phyloP scores from a whole-genome alignment of 2,113 vertebrate species.

The Catharus bicknelli region DNA sequence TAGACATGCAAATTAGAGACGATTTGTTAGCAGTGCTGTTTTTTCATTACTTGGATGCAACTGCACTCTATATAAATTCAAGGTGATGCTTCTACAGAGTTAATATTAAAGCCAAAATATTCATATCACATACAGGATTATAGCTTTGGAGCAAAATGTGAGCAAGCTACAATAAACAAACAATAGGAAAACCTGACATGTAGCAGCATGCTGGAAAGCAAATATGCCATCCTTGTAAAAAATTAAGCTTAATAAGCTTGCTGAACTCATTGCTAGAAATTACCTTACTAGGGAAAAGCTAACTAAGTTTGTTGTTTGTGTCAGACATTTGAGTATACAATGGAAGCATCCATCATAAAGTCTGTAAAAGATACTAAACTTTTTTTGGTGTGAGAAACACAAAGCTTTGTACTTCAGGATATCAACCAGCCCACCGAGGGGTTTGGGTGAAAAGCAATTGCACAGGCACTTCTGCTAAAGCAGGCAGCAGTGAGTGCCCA shows the following conservation, averaged over 20 bases:
- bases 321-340: background rate
- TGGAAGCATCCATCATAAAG: background rate
- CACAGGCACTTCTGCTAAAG: background rate
- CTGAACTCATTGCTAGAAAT: background rate
- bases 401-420: background rate
- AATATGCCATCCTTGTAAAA: background rate
- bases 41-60: background rate
- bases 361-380: background rate
- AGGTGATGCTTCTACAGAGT: background rate
- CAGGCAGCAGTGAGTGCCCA: background rate
- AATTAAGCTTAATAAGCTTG: background rate
- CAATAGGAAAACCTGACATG: background rate
- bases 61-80: background rate
- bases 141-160: background rate
- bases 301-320: background rate
- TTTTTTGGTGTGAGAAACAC: background rate
- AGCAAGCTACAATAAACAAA: background rate
- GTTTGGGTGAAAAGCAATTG: background rate
- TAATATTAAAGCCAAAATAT: background rate
- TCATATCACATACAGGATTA: background rate
- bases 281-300: background rate
- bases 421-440: rapidly evolving
- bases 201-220: background rate
- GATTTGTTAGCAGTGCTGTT: background rate
- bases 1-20: background rate